Conservation (phyloP, 1,140 invertebrate genomes). For the Propsilocerus akamusi region DNA sequence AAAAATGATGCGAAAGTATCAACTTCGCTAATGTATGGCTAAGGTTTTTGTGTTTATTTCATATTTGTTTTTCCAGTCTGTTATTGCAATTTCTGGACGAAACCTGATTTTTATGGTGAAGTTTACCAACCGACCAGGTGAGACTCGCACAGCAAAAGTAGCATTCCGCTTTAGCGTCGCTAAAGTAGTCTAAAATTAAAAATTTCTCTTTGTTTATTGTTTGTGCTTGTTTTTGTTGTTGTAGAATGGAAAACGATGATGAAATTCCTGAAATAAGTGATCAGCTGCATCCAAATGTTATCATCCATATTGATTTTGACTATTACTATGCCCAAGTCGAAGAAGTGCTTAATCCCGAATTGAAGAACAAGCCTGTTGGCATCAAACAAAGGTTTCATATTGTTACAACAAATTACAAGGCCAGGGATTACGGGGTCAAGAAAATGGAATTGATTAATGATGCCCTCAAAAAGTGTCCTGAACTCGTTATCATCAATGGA, state of each 20-base stretch:
- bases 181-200: no score
- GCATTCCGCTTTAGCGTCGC: no score
- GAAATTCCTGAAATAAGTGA: slow-evolving; percentile 8
- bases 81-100: no score
- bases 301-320: slow-evolving; percentile 60
- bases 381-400: slow-evolving; percentile 63
- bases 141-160: no score
- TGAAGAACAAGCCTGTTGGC: slow-evolving; percentile 43
- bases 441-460: slow-evolving; percentile 55
- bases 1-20: no score
- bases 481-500: slow-evolving; percentile 46
- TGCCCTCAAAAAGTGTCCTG: slow-evolving; percentile 43
- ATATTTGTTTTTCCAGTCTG: no score
- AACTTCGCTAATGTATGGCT: no score
- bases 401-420: slow-evolving; percentile 63
- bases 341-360: slow-evolving; percentile 44
- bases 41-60: no score
- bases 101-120: no score
- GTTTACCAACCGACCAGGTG: no score
- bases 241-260: not conserved
- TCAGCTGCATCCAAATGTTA: slow-evolving; percentile 32
- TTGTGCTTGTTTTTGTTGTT: no score
- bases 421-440: slow-evolving; percentile 44
- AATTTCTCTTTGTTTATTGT: no score
- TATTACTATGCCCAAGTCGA: slow-evolving; percentile 74